Percentiles rank a stretch among this genome's conserved stretches.
Conservation (phyloP, 1,140 invertebrate genomes). For the Yoshiicerus persimilis region DNA sequence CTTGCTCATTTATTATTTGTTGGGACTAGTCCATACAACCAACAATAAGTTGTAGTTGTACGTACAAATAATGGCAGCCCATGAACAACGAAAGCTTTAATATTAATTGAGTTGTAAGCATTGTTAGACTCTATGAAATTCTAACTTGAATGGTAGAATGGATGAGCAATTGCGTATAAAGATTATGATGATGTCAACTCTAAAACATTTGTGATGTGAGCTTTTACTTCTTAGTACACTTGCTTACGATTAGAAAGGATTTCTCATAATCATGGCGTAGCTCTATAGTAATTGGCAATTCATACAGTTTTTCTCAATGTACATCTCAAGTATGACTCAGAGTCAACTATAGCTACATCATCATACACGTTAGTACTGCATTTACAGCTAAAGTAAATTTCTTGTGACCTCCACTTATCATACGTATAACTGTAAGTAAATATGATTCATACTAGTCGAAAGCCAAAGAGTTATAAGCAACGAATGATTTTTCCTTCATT, state of each 20-base stretch:
- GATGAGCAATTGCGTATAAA: not conserved
- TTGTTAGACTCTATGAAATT: not conserved
- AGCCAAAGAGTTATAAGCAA: not conserved
- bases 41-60: not conserved
- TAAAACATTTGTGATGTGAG: not conserved
- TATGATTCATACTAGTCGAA: not conserved
- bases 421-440: not conserved
- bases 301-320: too few relatives aligned
- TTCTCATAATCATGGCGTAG: not conserved
- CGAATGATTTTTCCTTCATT: not conserved
- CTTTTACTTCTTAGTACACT: not conserved
- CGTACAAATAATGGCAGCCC: not conserved
- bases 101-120: not conserved
- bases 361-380: too few relatives aligned
- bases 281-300: not conserved
- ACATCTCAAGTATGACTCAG: not conserved
- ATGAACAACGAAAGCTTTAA: not conserved
- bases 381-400: too few relatives aligned
- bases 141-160: not conserved
- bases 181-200: not conserved
- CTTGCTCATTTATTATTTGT: not conserved
- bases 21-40: not conserved
- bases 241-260: not conserved
- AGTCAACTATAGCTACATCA: not conserved
- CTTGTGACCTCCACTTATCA: not conserved